Percentiles rank a stretch among this genome's conserved stretches.
These are phyloP conservation scores for Mesembrinibis cayennensis DNA, from an alignment of 2,113 vertebrate genomes.

Conservation along the genomic window DNA sequence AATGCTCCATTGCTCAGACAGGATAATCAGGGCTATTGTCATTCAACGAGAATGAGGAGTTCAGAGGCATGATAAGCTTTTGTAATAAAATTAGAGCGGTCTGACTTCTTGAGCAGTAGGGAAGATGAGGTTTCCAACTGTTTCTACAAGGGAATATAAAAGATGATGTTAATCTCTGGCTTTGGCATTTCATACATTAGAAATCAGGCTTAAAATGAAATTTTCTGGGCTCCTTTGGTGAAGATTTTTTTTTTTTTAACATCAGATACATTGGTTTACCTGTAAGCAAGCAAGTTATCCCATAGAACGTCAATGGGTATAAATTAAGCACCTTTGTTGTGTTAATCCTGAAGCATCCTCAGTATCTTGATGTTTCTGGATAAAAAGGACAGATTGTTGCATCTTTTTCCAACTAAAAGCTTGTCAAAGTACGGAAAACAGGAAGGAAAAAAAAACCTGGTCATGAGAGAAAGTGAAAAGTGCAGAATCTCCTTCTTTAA, in stretches of 20 bases:
- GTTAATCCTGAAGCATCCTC: background rate
- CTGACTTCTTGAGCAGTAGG: background rate
- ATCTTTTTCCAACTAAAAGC: background rate
- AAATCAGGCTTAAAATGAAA: background rate
- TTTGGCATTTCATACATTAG: background rate
- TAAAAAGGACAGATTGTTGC: background rate
- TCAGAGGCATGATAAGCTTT: background rate
- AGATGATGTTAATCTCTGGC: background rate
- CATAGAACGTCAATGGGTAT: background rate
- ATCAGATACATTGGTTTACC: background rate
- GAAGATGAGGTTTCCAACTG: constrained; percentile 39
- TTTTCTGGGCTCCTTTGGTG: background rate
- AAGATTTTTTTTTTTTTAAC: background rate
- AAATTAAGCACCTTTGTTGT: background rate
- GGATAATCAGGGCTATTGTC: background rate
- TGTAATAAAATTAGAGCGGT: background rate
- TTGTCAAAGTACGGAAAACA: background rate
- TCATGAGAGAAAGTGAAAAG: background rate
- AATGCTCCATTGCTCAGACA: background rate
- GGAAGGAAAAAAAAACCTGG: background rate
- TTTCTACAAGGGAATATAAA: background rate
- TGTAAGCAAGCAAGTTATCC: background rate
- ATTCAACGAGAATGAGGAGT: background rate
- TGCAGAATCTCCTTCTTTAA: background rate
- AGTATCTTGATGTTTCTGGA: background rate